phyloP scores from a whole-genome alignment of 1,140 invertebrate genomes.

The Zophobas atratus region DNA sequence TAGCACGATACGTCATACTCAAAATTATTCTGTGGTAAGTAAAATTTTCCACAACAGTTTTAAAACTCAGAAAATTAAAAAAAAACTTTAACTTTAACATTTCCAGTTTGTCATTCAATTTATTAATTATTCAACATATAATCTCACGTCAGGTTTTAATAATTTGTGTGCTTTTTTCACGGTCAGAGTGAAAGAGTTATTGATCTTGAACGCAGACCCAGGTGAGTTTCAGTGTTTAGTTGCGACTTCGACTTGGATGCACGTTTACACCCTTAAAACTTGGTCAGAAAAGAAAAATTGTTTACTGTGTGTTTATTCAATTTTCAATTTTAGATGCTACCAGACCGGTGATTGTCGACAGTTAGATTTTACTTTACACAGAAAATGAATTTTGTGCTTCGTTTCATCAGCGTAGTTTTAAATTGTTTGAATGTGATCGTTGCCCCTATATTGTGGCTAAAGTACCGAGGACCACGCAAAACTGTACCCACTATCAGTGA shows the following conservation, averaged over 20 bases:
- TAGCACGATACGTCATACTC: too few relatives aligned
- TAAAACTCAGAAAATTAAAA: conserved; percentile 74
- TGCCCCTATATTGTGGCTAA: neutral
- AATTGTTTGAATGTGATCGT: neutral
- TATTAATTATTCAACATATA: neutral
- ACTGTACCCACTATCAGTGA: conserved; percentile 52
- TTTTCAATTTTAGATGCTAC: neutral
- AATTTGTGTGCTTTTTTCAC: neutral
- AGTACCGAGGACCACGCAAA: conserved; percentile 38
- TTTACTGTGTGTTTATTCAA: neutral
- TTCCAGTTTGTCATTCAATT: neutral
- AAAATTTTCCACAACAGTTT: conserved; percentile 44
- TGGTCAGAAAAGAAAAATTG: too few relatives aligned
- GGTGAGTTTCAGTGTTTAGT: neutral
- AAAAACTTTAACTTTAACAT: conserved; percentile 54
- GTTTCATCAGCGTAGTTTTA: neutral
- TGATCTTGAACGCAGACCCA: neutral
- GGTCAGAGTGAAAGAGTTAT: neutral
- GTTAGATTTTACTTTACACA: neutral
- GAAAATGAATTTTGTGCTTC: conserved; percentile 20
- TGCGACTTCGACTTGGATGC: neutral
- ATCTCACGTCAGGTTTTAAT: neutral
- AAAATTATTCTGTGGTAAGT: neutral
- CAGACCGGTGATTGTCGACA: neutral
- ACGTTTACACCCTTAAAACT: too few relatives aligned